These are phyloP conservation scores for Coreius guichenoti DNA, from an alignment of 2,797 vertebrate genomes.

Conservation along the genomic window DNA sequence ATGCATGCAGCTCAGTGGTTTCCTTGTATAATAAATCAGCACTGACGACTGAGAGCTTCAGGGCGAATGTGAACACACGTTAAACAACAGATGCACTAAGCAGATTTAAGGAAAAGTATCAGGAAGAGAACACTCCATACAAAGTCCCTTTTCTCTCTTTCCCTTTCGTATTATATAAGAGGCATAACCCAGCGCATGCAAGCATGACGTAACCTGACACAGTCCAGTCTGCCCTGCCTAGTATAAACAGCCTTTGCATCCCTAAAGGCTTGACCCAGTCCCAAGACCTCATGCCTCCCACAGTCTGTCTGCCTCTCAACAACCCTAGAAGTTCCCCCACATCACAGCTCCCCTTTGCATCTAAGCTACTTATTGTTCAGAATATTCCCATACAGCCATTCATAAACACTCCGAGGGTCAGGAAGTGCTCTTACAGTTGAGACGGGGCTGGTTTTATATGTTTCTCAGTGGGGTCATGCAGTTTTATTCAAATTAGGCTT, in stretches of 20 bases:
- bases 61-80: background rate
- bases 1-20: background rate
- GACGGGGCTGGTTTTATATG: background rate
- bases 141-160: slow-evolving; percentile 29
- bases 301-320: slow-evolving; percentile 28
- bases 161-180: slow-evolving; percentile 51
- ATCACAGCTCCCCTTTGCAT: slow-evolving; percentile 1
- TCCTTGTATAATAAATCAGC: background rate
- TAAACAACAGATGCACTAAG: slow-evolving; percentile 39
- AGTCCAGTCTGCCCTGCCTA: slow-evolving; percentile 52
- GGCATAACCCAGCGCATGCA: slow-evolving; percentile 33
- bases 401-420: slow-evolving; percentile 47
- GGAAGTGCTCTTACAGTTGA: background rate
- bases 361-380: slow-evolving; percentile 31
- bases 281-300: slow-evolving; percentile 24
- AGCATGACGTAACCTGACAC: slow-evolving; percentile 55
- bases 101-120: slow-evolving; percentile 52
- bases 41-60: background rate
- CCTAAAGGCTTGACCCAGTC: slow-evolving; percentile 39
- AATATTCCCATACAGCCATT: slow-evolving; percentile 45
- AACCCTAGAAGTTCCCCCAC: slow-evolving; percentile 20
- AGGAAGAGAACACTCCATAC: slow-evolving; percentile 2
- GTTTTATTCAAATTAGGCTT: slow-evolving; percentile 5
- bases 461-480: background rate
- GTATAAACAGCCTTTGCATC: slow-evolving; percentile 54